Conservation (phyloP, 2,113 vertebrate species). For the Catharus bicknelli region DNA sequence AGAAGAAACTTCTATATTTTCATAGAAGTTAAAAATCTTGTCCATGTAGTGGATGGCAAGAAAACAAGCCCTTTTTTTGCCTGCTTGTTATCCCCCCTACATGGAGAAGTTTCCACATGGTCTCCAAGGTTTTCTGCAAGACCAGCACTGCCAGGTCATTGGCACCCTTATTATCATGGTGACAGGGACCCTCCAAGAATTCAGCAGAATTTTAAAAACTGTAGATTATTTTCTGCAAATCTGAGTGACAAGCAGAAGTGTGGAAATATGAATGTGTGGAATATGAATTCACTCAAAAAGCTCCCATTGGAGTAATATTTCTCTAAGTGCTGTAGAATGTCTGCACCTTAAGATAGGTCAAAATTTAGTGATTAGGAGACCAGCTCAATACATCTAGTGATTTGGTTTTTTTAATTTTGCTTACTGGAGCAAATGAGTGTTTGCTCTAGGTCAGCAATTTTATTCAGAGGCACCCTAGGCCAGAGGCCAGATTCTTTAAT, state of each 20-base stretch:
- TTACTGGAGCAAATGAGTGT: background rate
- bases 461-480: background rate
- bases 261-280: background rate
- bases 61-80: fast-evolving
- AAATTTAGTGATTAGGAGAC: background rate
- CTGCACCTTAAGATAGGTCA: background rate
- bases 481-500: background rate
- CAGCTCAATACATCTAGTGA: background rate
- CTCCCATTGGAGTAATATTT: background rate
- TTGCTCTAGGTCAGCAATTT: background rate
- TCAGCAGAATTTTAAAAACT: background rate
- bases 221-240: background rate
- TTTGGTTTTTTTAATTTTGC: background rate
- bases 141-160: background rate
- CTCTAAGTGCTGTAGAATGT: background rate
- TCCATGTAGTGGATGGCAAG: background rate
- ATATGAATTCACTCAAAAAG: background rate
- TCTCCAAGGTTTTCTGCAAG: background rate
- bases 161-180: background rate
- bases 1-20: background rate
- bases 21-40: background rate
- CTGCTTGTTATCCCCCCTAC: fast-evolving
- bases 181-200: background rate
- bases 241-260: background rate
- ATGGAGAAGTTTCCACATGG: fast-evolving